phyloP scores from a whole-genome alignment of 2,113 vertebrate genomes.

The Campylorhamphus procurvoides region DNA sequence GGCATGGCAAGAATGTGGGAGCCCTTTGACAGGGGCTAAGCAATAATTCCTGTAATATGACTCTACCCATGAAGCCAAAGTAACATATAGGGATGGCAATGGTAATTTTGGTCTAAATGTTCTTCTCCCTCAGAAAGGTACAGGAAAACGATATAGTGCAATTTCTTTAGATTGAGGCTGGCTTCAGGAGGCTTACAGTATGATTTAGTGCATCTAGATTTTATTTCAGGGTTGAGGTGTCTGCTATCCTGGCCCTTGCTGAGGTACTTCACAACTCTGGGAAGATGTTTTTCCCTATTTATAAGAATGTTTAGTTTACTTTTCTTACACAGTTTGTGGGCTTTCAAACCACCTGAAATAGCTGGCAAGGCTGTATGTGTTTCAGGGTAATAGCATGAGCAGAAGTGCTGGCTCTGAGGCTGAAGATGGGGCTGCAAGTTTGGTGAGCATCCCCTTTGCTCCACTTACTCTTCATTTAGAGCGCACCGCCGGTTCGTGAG shows the following conservation, averaged over 20 bases:
- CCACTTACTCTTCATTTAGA: constrained; percentile 94
- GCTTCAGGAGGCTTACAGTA: not conserved
- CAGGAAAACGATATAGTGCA: not conserved
- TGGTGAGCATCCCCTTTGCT: not conserved
- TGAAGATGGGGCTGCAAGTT: not conserved
- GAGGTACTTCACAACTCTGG: not conserved
- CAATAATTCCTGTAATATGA: not conserved
- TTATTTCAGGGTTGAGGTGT: not conserved
- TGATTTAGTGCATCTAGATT: not conserved
- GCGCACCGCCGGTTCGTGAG: constrained; percentile 92
- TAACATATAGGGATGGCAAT: not conserved
- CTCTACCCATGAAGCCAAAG: not conserved
- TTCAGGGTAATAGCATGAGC: not conserved
- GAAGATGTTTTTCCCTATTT: not conserved
- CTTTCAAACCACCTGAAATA: not conserved
- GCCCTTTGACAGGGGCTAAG: not conserved
- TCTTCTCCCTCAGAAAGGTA: not conserved
- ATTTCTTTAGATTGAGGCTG: not conserved
- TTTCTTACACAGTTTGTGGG: not conserved
- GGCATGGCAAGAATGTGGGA: not conserved
- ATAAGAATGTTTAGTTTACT: not conserved
- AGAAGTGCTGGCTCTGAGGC: not conserved
- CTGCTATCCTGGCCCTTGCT: not conserved
- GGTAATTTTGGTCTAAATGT: not conserved
- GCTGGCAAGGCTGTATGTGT: not conserved